These are phyloP conservation scores for Pelecanus crispus DNA, from an alignment of 2,113 vertebrate genomes.

Conservation along the genomic window DNA sequence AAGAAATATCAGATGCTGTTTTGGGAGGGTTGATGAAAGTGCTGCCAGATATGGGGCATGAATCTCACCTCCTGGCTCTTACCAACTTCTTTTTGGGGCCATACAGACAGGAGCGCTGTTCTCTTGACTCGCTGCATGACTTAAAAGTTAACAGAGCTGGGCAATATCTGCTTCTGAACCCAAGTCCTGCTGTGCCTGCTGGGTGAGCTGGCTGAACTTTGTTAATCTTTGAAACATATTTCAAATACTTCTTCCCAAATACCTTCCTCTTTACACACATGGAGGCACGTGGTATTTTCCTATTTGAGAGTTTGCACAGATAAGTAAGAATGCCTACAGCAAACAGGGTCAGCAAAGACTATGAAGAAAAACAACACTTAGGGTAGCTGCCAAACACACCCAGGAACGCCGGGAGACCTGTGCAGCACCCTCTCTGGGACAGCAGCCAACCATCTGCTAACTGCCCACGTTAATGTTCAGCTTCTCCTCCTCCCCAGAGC, in stretches of 20 bases:
- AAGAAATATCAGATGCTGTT: neutral
- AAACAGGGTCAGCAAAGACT: neutral
- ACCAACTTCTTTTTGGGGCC: neutral
- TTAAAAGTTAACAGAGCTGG: neutral
- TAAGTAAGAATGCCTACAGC: neutral
- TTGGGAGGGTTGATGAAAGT: neutral
- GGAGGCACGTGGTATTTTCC: neutral
- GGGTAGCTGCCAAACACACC: neutral
- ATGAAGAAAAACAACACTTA: neutral
- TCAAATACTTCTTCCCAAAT: slow-evolving; percentile 34
- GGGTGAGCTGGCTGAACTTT: neutral
- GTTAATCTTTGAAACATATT: slow-evolving; percentile 21
- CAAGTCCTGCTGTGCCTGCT: neutral
- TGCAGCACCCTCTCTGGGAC: neutral
- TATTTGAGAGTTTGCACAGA: neutral
- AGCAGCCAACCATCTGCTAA: neutral
- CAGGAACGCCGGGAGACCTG: neutral
- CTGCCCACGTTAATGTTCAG: neutral
- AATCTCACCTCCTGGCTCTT: neutral
- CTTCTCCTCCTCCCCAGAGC: neutral
- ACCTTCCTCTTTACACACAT: slow-evolving; percentile 4
- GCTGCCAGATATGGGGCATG: neutral
- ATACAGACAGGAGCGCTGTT: neutral
- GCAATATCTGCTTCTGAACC: neutral
- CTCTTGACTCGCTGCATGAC: neutral